Evolutionary conservation across 2,113 vertebrate species (phyloP), one percentile per base, ranked within the genome.

Genomic region (Neopipo cinnamomea): DNA sequence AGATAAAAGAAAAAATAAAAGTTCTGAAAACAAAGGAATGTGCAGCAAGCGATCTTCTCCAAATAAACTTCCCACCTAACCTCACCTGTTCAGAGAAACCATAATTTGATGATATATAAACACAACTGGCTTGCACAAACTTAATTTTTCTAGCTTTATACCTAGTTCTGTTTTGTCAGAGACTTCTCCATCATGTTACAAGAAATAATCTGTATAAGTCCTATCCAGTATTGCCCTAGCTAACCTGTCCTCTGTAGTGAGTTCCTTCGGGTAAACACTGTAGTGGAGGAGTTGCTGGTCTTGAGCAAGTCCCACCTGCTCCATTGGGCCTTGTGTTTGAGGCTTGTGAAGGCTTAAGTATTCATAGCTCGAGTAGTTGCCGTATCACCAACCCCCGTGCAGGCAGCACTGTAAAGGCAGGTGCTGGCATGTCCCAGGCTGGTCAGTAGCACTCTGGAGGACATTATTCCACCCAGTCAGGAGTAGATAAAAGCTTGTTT

Each of bases 311-410:
- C 20, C 62, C 11, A 7, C 6, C 27, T 71, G 46, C 14, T 35
- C 19, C 52, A 1, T 0, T 49, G 13, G 19, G 7, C 18, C 41
- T 47, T 65, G 19, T 46, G n/a, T 17, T 21, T 46, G 15, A 67
- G 28, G n/a, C 17, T 58, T 55, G 25, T 58, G 39, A 87, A 95
- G 23, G 15, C 11, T 76, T 55, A 56, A 72, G 18, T n/a, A 20
- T 3, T 33, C n/a, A 37, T 37, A 24, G 13, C 6, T 21, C 3
- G 3, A 62, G 21, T 18, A 53, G 18, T 33, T 81, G 41, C 7
- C 4, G 1, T 33, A 52, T 39, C 31, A 75, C 11, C 30, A 82
- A 2, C 3, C 2, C 2, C 2, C 22, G 23, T 22, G 24, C 16
- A 37, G 7, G 14, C 16, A 71, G 6, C 21, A 27, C 24, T 31